Base-by-base conservation (phyloP, 2,113 vertebrate genomes). In the Pogonocichla stellata region DNA sequence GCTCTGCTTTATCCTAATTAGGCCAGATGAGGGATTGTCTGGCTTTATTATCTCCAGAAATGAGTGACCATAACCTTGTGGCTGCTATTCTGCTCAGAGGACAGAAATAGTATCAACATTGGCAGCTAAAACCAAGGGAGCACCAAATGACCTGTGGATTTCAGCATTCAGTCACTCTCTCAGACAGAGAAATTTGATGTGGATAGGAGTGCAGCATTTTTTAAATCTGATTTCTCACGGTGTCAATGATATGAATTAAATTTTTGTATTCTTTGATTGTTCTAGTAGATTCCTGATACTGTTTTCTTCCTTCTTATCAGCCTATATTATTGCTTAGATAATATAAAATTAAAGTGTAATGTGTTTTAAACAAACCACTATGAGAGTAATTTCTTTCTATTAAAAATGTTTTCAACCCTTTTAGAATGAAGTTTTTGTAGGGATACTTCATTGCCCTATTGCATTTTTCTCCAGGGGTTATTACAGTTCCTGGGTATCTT, bases 41-140 rank as follows among this genome's bases (percentile, higher is more conserved):
- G 82, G 26, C 42, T 92, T 90, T 94, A 60, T 69, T 90, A 77
- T 83, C 82, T 88, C 51, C 38, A 86, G 42, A 87, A 90, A 82
- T 61, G 69, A 80, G 50, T 66, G 88, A 64, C 80, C 74, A 34
- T 58, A 72, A 65, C 74, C 64, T 92, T 75, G 74, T 84, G 72
- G 56, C 43, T 90, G 47, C 24, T 71, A 3, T 78, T 74, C 47
- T 58, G 47, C 58, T 54, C 58, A 58, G 75, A 90, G 48, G 34
- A 90, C 65, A 83, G 77, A 93, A 93, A 80, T 84, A 86, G 19
- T 43, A 51, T 51, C 80, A 83, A 47, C 64, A 22, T 16, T 80
- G 72, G 60, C 72, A 86, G 43, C 64, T 80, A 33, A 20, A 77
- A 40, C 47, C 1, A 42, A 75, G 70, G 57, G 36, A 77, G 15